Base-by-base conservation (phyloP, 2,888 invertebrate genomes). In the Margaritifera margaritifera region DNA sequence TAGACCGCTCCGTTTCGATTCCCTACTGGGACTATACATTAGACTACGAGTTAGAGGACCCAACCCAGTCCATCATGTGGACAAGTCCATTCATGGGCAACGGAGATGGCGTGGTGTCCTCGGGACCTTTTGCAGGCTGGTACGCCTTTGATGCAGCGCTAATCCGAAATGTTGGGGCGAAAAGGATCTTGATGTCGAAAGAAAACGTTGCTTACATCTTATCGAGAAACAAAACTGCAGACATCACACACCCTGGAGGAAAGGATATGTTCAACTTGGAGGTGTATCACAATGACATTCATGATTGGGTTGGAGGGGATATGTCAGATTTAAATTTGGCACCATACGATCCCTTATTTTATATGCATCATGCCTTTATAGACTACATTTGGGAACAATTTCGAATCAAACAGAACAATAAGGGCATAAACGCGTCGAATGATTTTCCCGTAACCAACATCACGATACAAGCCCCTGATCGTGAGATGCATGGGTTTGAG, bases 361-460 rank as follows among this genome's bases (percentile, higher is more conserved):
- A 77, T 70, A 55, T 82, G 50, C 68, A 77, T 58, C 79, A 79
- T 62, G 72, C 78, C 4, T 81, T 74, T 60, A 74, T 78, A 22
- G 82, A 82, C 67, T 74, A 73, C 67, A 58, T 77, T 15, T 81
- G 80, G 80, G 76, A 78, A 55, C 50, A 70, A 53, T 82, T 80
- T 66, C 68, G 78, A 8, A 58, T 60, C 8, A 75, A 69, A 5
- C 69, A 71, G 51, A 31, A 64, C 15, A 25, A 2, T 69, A 65
- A 56, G 55, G 42, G 42, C 11, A 62, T 70, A 6, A 56, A 77
- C 58, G 71, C 74, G 4, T 55, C n/a, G 15, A 68, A 61, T 19
- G 74, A 74, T 54, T 77, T 69, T 52, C 69, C 77, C 24, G 19
- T 54, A 11, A 56, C 51, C 19, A 69, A 68, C 20, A n/a, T 31